Evolutionary conservation across 2,888 invertebrate genomes (phyloP).

Genomic region (Nesidiocoris tenuis): DNA sequence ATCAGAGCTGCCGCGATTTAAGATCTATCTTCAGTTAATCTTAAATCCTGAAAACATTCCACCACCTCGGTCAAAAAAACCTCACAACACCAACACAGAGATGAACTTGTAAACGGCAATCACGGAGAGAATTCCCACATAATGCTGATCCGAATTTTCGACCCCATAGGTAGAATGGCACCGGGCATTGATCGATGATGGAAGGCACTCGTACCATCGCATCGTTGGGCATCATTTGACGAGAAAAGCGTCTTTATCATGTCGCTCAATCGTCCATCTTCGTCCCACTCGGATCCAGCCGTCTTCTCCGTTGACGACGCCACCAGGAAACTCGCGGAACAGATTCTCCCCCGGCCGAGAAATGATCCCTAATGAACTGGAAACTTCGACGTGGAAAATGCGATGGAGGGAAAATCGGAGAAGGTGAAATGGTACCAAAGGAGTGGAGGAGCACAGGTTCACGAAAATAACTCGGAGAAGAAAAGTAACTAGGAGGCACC

Average conservation of each 20-base stretch:
- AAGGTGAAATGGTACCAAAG: too few relatives aligned
- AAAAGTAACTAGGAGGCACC: background rate
- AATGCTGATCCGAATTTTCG: background rate
- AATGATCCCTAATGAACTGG: background rate
- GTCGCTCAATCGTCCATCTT: background rate
- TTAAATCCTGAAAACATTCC: too few relatives aligned
- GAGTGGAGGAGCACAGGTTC: background rate
- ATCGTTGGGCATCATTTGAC: background rate
- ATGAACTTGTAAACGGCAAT: too few relatives aligned
- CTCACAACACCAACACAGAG: too few relatives aligned
- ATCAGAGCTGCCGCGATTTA: too few relatives aligned
- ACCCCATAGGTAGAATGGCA: background rate
- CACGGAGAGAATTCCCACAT: too few relatives aligned
- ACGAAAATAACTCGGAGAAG: background rate
- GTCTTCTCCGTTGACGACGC: background rate
- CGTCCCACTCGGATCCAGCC: background rate
- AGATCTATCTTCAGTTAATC: too few relatives aligned
- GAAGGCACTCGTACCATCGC: background rate
- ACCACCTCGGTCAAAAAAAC: too few relatives aligned
- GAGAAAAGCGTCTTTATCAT: background rate
- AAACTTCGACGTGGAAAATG: background rate
- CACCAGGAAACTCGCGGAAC: background rate
- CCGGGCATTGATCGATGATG: background rate
- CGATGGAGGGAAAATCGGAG: too few relatives aligned
- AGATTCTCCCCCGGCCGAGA: background rate